Conservation (phyloP, 2,113 vertebrate genomes). For the Thamnophis sirtalis region DNA sequence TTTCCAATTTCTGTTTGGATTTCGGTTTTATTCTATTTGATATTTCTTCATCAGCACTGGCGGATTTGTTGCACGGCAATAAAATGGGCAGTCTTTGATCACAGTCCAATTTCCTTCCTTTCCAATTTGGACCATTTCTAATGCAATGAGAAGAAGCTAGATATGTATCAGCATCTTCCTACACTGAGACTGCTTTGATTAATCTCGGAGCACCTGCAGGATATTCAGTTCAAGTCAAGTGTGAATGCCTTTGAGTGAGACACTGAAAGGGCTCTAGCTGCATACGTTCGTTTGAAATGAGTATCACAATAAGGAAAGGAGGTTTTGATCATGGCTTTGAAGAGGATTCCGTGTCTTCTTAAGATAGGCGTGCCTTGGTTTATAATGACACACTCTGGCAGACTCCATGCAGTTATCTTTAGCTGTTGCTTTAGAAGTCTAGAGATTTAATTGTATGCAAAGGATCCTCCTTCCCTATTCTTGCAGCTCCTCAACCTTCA, state of each 20-base stretch:
- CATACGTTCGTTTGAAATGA: neutral
- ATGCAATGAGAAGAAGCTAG: constrained; percentile 27
- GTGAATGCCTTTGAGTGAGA: constrained; percentile 5
- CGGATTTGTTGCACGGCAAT: constrained; percentile 48
- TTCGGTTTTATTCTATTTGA: constrained; percentile 48
- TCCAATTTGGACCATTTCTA: constrained; percentile 21
- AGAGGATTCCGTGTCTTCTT: neutral
- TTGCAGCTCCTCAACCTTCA: neutral
- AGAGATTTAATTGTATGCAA: neutral
- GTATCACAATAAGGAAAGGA: neutral
- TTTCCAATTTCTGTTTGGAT: constrained; percentile 51
- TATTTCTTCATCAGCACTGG: constrained; percentile 12
- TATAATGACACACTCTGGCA: neutral
- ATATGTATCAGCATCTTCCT: neutral
- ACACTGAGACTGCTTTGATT: constrained; percentile 30
- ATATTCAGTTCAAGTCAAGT: constrained; percentile 35
- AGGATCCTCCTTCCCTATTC: neutral
- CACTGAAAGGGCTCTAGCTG: neutral
- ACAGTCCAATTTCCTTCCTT: constrained; percentile 35
- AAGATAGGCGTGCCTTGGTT: neutral
- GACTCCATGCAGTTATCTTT: neutral
- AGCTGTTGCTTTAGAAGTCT: neutral
- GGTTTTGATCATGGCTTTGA: neutral
- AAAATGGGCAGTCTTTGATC: constrained; percentile 46
- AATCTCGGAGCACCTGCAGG: neutral